These are phyloP conservation scores for Drosophila guanche DNA, from an alignment of 1,140 invertebrate species.

Conservation along the genomic window DNA sequence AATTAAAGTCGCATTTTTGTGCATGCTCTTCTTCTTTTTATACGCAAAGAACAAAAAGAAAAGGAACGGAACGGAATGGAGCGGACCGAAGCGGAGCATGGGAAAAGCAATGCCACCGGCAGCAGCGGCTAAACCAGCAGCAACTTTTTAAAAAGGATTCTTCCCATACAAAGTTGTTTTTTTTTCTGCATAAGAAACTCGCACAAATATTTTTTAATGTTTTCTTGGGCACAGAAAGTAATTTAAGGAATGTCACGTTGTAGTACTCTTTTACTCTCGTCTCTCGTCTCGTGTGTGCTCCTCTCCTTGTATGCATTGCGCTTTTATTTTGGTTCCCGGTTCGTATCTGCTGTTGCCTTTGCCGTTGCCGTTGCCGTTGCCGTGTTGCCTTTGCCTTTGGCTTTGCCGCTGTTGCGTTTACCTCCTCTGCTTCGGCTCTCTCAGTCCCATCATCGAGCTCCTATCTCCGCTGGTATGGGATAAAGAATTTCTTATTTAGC, in stretches of 20 bases:
- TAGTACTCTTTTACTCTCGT: constrained; percentile 44
- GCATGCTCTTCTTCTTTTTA: constrained; percentile 41
- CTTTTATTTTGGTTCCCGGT: constrained; percentile 71
- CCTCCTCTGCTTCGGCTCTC: not conserved
- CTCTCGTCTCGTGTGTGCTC: constrained; percentile 31
- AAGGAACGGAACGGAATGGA: no score
- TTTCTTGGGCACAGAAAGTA: constrained; percentile 77
- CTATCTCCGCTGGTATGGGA: constrained; percentile 53
- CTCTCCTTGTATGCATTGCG: constrained; percentile 72
- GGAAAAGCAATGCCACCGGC: constrained; percentile 1
- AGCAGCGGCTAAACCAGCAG: constrained; percentile 16
- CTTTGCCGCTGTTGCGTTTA: no score
- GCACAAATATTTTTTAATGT: constrained; percentile 80
- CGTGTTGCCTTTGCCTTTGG: constrained; percentile 5
- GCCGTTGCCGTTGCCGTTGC: not conserved
- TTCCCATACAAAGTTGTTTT: constrained; percentile 61
- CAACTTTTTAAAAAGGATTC: constrained; percentile 68
- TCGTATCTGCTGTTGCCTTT: constrained; percentile 1
- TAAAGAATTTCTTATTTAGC: constrained; percentile 77
- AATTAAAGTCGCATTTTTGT: constrained; percentile 60
- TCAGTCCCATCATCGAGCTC: constrained; percentile 16
- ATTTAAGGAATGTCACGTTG: constrained; percentile 81
- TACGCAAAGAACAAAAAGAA: no score
- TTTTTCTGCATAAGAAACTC: constrained; percentile 60
- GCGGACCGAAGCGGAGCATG: constrained; percentile 5